Evolutionary conservation across 2,888 invertebrate species (phyloP).

Genomic region (Trichopoda pennipes): DNA sequence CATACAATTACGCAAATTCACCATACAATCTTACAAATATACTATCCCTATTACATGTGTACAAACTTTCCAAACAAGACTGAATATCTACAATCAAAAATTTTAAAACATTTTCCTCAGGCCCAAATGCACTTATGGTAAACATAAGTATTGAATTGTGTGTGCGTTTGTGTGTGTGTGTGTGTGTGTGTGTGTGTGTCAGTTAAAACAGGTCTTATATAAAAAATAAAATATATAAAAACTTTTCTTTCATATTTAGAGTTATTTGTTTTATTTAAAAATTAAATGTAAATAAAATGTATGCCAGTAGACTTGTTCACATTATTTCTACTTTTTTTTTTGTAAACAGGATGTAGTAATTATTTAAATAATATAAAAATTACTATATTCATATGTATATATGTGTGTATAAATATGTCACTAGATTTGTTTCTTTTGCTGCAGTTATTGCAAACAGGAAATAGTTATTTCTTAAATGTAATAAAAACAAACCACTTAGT

Average conservation of each 20-base stretch:
- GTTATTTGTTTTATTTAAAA: not conserved
- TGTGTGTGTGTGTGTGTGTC: not conserved
- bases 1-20: not conserved
- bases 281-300: constrained; percentile 23
- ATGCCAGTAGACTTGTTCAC: constrained; percentile 30
- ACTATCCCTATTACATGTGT: not conserved
- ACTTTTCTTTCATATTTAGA: constrained; percentile 2
- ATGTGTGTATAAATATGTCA: too few species aligned
- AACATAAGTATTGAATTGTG: constrained; percentile 7
- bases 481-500: not conserved
- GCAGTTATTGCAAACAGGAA: not conserved
- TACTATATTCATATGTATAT: too few species aligned
- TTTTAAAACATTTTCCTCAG: constrained; percentile 28
- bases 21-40: not conserved
- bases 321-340: not conserved
- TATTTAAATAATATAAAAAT: not conserved
- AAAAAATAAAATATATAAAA: not conserved
- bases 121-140: constrained; percentile 28
- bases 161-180: not conserved
- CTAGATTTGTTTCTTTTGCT: not conserved
- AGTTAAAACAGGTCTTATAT: not conserved
- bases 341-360: not conserved
- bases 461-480: not conserved
- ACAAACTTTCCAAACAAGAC: constrained; percentile 3
- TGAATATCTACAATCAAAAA: constrained; percentile 10